These are phyloP conservation scores for Galemys pyrenaicus DNA, from an alignment of 2,113 vertebrate species.

Conservation along the genomic window DNA sequence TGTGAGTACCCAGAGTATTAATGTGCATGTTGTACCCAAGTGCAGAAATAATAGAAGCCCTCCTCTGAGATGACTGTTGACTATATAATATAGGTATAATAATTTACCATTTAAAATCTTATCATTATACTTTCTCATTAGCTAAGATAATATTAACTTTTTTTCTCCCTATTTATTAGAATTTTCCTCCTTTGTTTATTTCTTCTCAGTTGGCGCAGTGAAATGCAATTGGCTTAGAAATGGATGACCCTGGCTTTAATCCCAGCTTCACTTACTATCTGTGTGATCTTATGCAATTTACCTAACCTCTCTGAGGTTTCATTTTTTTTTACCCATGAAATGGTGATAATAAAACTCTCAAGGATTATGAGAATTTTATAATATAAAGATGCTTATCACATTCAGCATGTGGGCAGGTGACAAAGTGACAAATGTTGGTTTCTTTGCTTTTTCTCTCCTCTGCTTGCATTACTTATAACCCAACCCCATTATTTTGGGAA, in stretches of 20 bases:
- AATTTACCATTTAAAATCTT: neutral
- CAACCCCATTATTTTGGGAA: neutral
- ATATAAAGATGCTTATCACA: neutral
- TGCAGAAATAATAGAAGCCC: neutral
- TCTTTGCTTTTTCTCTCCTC: neutral
- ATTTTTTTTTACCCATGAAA: neutral
- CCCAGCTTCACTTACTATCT: neutral
- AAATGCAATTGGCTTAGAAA: slow-evolving; percentile 28
- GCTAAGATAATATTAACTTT: neutral
- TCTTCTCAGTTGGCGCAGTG: neutral
- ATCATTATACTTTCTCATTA: neutral
- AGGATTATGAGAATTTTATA: slow-evolving; percentile 11
- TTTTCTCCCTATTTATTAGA: neutral
- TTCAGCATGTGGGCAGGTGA: neutral
- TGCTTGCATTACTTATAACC: neutral
- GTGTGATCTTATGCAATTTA: neutral
- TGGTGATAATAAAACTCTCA: neutral
- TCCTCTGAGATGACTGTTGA: neutral
- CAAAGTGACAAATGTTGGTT: neutral
- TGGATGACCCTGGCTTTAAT: neutral
- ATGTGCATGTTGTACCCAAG: neutral
- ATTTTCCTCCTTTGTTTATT: neutral
- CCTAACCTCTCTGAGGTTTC: neutral
- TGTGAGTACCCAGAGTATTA: neutral
- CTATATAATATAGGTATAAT: neutral